Conservation (phyloP, 2,113 vertebrate genomes). For the Catharus minimus region DNA sequence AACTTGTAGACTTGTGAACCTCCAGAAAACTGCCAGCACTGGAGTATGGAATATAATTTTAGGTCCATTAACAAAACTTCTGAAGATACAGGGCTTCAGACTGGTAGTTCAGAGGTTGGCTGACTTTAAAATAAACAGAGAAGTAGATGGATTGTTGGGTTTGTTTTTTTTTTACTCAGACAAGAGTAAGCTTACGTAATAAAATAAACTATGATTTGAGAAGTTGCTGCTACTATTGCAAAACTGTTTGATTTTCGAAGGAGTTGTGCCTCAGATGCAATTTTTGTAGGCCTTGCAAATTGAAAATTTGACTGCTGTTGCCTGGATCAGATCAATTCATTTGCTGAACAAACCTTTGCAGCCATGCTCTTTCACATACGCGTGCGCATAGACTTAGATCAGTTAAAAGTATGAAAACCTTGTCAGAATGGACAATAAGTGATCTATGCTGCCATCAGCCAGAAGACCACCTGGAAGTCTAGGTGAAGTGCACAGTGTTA, state of each 20-base stretch:
- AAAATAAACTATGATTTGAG: background rate
- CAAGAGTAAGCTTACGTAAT: background rate
- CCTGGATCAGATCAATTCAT: background rate
- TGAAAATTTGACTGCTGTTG: background rate
- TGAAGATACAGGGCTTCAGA: background rate
- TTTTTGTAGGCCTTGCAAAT: background rate
- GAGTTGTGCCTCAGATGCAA: background rate
- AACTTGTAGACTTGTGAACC: constrained; percentile 22
- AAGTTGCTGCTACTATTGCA: background rate
- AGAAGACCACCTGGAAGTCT: background rate
- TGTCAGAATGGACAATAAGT: background rate
- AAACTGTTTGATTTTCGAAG: background rate
- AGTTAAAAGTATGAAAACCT: background rate
- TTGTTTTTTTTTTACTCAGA: background rate
- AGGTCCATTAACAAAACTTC: background rate
- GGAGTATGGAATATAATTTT: constrained; percentile 10
- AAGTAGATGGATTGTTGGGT: background rate
- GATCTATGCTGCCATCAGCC: background rate
- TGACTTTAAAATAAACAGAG: constrained; percentile 4
- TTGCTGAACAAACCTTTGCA: constrained; percentile 4
- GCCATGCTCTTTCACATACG: background rate
- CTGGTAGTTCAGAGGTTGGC: background rate
- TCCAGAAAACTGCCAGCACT: background rate
- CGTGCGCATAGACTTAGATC: background rate
- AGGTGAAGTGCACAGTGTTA: background rate